Percentiles rank a stretch among this genome's conserved stretches.
phyloP scores from a whole-genome alignment of 2,797 vertebrate species.

The Manis crassicaudata region DNA sequence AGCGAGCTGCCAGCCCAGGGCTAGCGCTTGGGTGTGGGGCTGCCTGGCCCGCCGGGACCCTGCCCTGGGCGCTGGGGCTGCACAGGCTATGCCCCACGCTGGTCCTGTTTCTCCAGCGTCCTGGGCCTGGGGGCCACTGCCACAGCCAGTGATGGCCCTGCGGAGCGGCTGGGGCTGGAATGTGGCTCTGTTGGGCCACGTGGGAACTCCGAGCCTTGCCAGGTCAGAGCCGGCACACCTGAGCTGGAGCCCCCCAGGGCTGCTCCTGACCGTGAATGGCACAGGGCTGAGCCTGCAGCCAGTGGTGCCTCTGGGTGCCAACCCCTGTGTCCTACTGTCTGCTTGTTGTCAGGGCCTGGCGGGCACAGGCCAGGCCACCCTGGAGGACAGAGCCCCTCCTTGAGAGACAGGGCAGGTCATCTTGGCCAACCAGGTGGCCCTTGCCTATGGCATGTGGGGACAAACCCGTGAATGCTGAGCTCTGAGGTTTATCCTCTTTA shows the following conservation, averaged over 20 bases:
- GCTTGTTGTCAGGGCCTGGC: fast-evolving
- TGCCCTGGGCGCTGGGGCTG: fast-evolving
- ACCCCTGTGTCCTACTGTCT: fast-evolving
- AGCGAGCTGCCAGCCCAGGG: constrained; percentile 48
- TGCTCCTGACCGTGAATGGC: fast-evolving
- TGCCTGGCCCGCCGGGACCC: background rate
- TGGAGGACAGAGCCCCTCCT: background rate
- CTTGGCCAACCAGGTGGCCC: background rate
- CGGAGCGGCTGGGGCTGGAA: background rate
- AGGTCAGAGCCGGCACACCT: background rate
- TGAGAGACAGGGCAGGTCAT: background rate
- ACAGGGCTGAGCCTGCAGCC: fast-evolving
- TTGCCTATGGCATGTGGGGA: too few species aligned
- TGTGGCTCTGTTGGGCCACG: fast-evolving
- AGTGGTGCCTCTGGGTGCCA: fast-evolving
- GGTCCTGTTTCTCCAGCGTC: background rate
- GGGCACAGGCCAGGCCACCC: fast-evolving
- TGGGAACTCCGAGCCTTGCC: fast-evolving
- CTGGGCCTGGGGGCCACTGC: too few species aligned
- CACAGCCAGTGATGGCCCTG: fast-evolving
- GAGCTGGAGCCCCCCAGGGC: background rate
- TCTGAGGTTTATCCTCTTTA: fast-evolving
- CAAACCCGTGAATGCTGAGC: fast-evolving
- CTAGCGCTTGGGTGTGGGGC: fast-evolving
- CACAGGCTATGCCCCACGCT: fast-evolving